These are phyloP conservation scores for Anabas testudineus DNA, from an alignment of 2,797 vertebrate species.

Conservation along the genomic window DNA sequence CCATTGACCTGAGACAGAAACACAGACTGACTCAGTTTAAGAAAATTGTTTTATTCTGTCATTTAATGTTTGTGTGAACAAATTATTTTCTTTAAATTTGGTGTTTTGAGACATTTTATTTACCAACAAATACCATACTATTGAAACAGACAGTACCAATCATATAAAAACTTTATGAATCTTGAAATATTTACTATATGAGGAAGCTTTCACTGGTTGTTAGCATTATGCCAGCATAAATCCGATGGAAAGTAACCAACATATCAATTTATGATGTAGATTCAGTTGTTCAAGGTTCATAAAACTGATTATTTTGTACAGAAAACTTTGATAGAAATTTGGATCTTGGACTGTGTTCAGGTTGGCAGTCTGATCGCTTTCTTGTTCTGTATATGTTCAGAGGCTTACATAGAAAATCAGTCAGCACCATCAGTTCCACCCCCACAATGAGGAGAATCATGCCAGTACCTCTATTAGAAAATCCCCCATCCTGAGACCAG, in stretches of 20 bases:
- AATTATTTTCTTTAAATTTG: neutral
- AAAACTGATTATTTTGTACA: neutral
- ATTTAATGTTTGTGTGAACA: slow-evolving; percentile 1
- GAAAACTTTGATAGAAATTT: neutral
- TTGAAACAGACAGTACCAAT: neutral
- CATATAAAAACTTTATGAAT: neutral
- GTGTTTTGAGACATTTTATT: neutral
- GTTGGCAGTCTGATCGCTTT: neutral
- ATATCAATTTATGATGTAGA: too few relatives aligned
- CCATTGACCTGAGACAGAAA: slow-evolving; percentile 89
- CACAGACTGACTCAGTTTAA: neutral
- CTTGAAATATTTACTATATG: neutral
- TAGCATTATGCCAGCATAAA: neutral
- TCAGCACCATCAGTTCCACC: neutral
- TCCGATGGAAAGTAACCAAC: neutral
- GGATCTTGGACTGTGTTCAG: neutral
- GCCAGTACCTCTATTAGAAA: slow-evolving; percentile 91
- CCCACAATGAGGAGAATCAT: slow-evolving; percentile 16
- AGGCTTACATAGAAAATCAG: neutral
- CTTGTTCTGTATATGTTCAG: neutral
- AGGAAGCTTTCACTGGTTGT: neutral
- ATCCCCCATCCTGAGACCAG: slow-evolving; percentile 94
- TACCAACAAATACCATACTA: neutral
- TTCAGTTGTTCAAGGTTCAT: too few relatives aligned
- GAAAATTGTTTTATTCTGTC: neutral